phyloP scores from a whole-genome alignment of 2,113 vertebrate species.

The Bostrychus sinensis region DNA sequence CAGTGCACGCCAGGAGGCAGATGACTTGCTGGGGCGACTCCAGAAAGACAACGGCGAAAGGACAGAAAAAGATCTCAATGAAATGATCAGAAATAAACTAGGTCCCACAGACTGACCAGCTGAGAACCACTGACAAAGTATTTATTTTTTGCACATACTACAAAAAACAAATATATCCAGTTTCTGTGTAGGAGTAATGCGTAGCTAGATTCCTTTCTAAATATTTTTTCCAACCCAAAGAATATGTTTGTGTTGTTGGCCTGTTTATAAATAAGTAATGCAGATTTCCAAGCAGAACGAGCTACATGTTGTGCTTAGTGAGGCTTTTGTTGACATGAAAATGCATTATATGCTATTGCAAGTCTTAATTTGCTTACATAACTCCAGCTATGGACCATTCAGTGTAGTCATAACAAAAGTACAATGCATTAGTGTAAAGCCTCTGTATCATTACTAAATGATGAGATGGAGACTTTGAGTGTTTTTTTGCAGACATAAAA shows the following conservation, averaged over 20 bases:
- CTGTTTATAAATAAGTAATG: not conserved
- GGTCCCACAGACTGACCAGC: no score
- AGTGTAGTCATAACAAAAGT: not conserved
- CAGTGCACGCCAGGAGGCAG: no score
- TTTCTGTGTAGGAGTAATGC: no score
- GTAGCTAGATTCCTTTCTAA: no score
- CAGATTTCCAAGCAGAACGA: not conserved
- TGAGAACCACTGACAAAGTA: no score
- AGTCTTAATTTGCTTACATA: not conserved
- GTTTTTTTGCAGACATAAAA: not conserved
- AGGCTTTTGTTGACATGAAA: not conserved
- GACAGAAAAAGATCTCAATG: no score
- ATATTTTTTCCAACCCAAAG: no score
- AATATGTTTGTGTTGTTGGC: not conserved
- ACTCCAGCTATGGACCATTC: not conserved
- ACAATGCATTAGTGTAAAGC: not conserved
- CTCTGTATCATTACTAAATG: not conserved
- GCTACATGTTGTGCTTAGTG: not conserved
- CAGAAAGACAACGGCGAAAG: no score
- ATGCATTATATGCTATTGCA: not conserved
- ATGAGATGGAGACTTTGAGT: not conserved
- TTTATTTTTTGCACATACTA: no score
- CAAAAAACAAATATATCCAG: no score
- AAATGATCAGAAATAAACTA: no score
- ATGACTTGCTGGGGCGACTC: no score